These are phyloP conservation scores for Damaliscus lunatus DNA, from an alignment of 2,113 vertebrate genomes.

Conservation along the genomic window DNA sequence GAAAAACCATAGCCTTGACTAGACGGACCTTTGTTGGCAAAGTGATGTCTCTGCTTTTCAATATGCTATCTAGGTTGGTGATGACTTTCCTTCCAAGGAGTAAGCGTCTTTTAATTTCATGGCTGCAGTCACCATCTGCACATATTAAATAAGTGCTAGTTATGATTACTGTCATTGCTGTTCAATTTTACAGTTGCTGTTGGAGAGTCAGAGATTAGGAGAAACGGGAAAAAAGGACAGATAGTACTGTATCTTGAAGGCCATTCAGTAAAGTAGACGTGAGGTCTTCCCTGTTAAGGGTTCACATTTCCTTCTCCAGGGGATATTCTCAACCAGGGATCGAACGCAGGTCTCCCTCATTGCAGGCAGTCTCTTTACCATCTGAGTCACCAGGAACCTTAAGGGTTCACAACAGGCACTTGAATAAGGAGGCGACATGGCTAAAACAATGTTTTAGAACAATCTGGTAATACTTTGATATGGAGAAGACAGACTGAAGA, in stretches of 20 bases:
- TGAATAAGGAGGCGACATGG: neutral
- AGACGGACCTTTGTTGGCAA: too few species aligned
- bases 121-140: neutral
- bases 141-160: neutral
- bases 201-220: neutral
- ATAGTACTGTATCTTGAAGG: neutral
- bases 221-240: neutral
- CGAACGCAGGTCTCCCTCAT: neutral
- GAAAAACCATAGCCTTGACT: too few species aligned
- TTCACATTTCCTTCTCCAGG: neutral
- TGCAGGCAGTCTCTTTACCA: neutral
- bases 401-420: neutral
- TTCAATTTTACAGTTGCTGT: neutral
- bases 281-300: neutral
- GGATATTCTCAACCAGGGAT: neutral
- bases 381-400: neutral
- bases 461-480: neutral
- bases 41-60: too few species aligned
- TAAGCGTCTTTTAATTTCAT: too few species aligned
- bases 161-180: neutral
- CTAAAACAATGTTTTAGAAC: neutral
- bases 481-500: neutral
- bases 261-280: neutral
- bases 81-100: too few species aligned
- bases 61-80: too few species aligned